Conservation (phyloP, 2,797 vertebrate species). For the Pachyuromys duprasi region DNA sequence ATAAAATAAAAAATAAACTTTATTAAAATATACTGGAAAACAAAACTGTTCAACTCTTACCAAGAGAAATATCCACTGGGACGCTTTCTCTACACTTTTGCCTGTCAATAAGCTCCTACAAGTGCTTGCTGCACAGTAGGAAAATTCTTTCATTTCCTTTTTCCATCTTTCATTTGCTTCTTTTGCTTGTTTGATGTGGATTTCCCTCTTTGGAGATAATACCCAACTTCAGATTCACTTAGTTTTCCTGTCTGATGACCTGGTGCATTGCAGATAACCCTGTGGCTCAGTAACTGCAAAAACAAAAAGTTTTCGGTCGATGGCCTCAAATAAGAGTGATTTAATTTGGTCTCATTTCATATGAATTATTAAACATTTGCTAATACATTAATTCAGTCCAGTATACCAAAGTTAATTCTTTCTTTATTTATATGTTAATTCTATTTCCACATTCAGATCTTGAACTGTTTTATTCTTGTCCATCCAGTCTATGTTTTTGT, state of each 20-base stretch:
- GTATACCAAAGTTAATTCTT: neutral
- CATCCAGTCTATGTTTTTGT: neutral
- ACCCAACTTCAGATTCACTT: neutral
- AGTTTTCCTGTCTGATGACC: neutral
- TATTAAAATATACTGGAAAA: neutral
- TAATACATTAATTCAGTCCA: neutral
- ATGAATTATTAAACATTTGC: neutral
- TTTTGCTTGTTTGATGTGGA: neutral
- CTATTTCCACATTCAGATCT: neutral
- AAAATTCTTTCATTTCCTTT: neutral
- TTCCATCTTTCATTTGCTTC: neutral
- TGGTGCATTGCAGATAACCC: neutral
- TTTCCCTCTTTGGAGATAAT: neutral
- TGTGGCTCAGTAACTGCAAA: neutral
- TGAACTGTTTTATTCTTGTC: neutral
- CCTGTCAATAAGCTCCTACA: neutral
- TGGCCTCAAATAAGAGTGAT: neutral
- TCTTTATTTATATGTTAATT: neutral
- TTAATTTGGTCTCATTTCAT: neutral
- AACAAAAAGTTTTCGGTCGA: neutral
- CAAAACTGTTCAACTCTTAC: neutral
- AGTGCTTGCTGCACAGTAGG: neutral
- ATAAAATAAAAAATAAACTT: too few relatives aligned
- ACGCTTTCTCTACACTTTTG: neutral
- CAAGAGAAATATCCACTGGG: neutral